Evolutionary conservation across 2,888 invertebrate genomes (phyloP), one percentile per base, ranked within the genome.

Genomic region (Cremastinae sp.): DNA sequence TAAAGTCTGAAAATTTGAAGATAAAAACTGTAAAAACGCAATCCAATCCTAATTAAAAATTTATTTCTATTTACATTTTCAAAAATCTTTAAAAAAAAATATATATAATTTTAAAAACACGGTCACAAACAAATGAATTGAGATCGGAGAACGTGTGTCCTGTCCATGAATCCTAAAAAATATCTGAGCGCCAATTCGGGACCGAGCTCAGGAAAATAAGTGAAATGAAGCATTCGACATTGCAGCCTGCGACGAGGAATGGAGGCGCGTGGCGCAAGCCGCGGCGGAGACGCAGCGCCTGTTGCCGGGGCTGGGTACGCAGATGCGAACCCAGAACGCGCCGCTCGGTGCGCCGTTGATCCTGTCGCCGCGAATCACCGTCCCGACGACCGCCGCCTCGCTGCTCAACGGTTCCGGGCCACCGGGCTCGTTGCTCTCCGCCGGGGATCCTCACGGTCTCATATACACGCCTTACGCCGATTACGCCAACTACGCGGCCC

Each of bases 261-360:
- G 96, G 94, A 93, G 96, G 89, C 94, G 96, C 85, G 94, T 95
- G 70, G 95, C 96, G 62, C 93, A 94, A n/a, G 94, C 94, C 43
- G 94, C 95, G 12, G 95, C 94, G 12, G 96, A 96, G 87, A 94
- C 94, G 14, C 96, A 96, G 89, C 93, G 96, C 53, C 92, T 96
- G 73, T 90, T 95, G 86, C 91, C 94, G 87, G 94, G 95, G 53
- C 90, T 95, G 79, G 91, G 93, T 41, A 90, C 93, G 71, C 93
- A 92, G 70, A 90, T 94, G 85, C 92, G 94, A 76, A 90, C 91
- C 10, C 92, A 93, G 79, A 94, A 93, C 61, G 94, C 96, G 8
- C 97, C 97, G 0, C 90, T 97, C 76, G 97, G 98, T 28, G 97
- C 98, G 0, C 98, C 98, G 1, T 92, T 98, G 87, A 97, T 98